Evolutionary conservation across 1,140 invertebrate species (phyloP).

Genomic region (Leptinotarsa lineolata): DNA sequence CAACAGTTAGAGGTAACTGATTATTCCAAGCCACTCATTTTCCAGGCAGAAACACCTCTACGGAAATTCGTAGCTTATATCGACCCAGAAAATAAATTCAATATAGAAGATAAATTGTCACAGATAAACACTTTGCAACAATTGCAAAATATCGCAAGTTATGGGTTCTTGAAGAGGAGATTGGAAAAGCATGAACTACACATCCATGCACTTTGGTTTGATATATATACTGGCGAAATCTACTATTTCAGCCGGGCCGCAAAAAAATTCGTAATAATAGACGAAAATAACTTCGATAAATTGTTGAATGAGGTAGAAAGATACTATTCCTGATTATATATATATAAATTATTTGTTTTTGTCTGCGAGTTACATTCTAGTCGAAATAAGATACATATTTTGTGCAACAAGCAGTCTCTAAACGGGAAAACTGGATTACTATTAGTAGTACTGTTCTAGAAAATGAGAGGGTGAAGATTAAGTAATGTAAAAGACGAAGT

Average conservation of each 20-base stretch:
- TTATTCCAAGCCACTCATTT: slow-evolving; percentile 76
- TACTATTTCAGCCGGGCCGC: slow-evolving; percentile 87
- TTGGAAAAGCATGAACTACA: slow-evolving; percentile 82
- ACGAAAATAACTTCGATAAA: slow-evolving; percentile 76
- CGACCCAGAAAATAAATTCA: slow-evolving; percentile 89
- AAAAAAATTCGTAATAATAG: slow-evolving; percentile 83
- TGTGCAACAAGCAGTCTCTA: no score
- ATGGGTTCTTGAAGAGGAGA: slow-evolving; percentile 86
- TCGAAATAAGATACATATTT: no score
- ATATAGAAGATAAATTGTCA: slow-evolving; percentile 88
- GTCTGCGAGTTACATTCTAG: no score
- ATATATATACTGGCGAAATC: slow-evolving; percentile 95
- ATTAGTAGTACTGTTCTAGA: no score
- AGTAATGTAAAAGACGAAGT: no score
- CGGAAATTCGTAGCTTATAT: slow-evolving; percentile 91
- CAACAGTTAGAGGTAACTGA: slow-evolving; percentile 71
- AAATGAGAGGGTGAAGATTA: no score
- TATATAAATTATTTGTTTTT: no score
- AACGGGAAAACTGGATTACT: no score
- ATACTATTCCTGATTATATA: slow-evolving; percentile 71
- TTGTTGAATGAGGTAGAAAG: slow-evolving; percentile 76
- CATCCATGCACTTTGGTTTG: slow-evolving; percentile 95
- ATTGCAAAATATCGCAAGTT: slow-evolving; percentile 91
- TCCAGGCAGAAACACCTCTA: slow-evolving; percentile 83
- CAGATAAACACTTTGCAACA: slow-evolving; percentile 95